Conservation (phyloP, 2,113 vertebrate genomes). For the Mohoua ochrocephala region DNA sequence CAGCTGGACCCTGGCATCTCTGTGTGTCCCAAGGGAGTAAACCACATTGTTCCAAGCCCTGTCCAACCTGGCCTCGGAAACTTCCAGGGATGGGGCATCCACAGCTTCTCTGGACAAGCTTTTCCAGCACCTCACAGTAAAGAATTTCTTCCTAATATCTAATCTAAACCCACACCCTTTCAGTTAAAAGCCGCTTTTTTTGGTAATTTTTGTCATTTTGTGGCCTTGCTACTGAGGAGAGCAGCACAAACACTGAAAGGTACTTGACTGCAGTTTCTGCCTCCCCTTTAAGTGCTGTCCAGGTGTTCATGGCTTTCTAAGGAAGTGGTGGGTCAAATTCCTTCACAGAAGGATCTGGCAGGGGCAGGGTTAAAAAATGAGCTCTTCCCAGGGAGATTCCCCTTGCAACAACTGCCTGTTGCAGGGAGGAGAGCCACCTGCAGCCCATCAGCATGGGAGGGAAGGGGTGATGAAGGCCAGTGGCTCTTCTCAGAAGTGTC, state of each 20-base stretch:
- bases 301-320: not conserved
- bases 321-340: not conserved
- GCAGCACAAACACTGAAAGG: not conserved
- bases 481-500: not conserved
- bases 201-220: not conserved
- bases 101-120: not conserved
- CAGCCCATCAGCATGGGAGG: not conserved
- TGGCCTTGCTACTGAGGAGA: not conserved
- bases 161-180: not conserved
- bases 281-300: not conserved
- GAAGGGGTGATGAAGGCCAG: not conserved
- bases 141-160: not conserved
- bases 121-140: not conserved
- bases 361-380: not conserved
- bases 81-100: not conserved
- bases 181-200: not conserved
- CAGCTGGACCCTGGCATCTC: not conserved
- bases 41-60: not conserved
- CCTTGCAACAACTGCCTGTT: not conserved
- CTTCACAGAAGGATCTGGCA: not conserved
- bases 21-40: not conserved
- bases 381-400: not conserved
- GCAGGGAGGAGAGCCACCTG: not conserved
- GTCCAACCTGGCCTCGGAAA: not conserved
- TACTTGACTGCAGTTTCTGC: not conserved